Conservation (phyloP, 2,113 vertebrate genomes). For the Corythornis madagascariensis region DNA sequence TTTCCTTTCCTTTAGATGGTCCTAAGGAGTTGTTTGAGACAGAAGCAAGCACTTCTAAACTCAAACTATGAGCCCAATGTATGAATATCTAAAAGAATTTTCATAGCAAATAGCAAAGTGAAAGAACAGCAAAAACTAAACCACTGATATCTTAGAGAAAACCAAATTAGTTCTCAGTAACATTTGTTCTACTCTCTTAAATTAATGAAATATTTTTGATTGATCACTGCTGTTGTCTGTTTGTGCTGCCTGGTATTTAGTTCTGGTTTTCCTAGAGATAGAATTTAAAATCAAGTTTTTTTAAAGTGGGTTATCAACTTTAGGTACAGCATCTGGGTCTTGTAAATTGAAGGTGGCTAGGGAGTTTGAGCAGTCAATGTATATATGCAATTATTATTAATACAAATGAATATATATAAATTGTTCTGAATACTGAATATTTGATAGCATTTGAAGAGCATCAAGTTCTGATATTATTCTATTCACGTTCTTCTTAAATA, state of each 20-base stretch:
- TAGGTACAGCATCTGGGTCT: not conserved
- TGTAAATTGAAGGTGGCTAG: not conserved
- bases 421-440: not conserved
- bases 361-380: not conserved
- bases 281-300: not conserved
- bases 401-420: not conserved
- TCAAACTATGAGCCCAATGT: not conserved
- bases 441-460: not conserved
- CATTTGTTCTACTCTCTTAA: not conserved
- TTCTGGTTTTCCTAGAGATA: not conserved
- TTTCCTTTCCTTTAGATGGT: not conserved
- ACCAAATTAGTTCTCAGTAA: not conserved
- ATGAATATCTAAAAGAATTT: not conserved
- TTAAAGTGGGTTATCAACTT: not conserved
- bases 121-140: not conserved
- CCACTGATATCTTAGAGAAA: not conserved
- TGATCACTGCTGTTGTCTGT: not conserved
- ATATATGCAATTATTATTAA: not conserved
- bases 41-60: not conserved
- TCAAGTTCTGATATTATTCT: not conserved
- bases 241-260: not conserved
- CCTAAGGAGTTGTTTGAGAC: not conserved
- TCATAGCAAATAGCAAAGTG: fast-evolving
- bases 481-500: not conserved
- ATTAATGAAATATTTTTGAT: not conserved